Base-by-base conservation (phyloP, 2,888 invertebrate genomes). In the Neoitamus cyanurus region DNA sequence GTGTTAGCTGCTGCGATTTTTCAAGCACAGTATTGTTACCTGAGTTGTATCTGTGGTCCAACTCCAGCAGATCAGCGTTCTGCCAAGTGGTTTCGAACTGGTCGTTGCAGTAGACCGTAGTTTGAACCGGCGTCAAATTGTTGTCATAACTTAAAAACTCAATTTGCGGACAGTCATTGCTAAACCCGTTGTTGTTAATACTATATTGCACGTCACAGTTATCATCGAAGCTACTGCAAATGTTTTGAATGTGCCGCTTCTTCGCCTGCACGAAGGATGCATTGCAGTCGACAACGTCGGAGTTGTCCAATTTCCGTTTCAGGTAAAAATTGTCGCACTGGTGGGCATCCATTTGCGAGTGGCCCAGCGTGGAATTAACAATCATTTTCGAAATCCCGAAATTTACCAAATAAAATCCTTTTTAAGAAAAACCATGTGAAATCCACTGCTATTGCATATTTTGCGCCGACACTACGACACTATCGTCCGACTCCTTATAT, bases 31-130 rank as follows among this genome's bases (percentile, higher is more conserved):
- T 34, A 31, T 73, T 72, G 15, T 31, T 73, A 30, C 46, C 88
- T 0, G 91, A 90, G 87, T 91, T 91, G 68, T 91, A 91, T 34
- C 90, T 90, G 87, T 91, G 91, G 87, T 91, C 91, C 78, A 91
- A 87, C 84, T 91, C 91, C 1, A 91, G 88, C 42, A 91, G 87
- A 86, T 91, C 91, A 0, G 89, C 87, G 86, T 90, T 90, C 90
- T 91, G 91, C 85, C 89, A 89, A 25, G 86, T 87, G 2, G 87
- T 88, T 83, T 89, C 89, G n/a, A 87, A 87, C 25, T 82, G 69
- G 2, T 82, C 68, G 5, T 31, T 69, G 36, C 68, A 68, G 11
- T 68, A 82, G 25, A 69, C 82, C 13, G 82, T 69, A 28, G 84
- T 84, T 83, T 46, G 84, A 30, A 86, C 82, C 72, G 85, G 84